Base-by-base conservation (phyloP, 2,113 vertebrate species). In the Cnemophilus loriae region DNA sequence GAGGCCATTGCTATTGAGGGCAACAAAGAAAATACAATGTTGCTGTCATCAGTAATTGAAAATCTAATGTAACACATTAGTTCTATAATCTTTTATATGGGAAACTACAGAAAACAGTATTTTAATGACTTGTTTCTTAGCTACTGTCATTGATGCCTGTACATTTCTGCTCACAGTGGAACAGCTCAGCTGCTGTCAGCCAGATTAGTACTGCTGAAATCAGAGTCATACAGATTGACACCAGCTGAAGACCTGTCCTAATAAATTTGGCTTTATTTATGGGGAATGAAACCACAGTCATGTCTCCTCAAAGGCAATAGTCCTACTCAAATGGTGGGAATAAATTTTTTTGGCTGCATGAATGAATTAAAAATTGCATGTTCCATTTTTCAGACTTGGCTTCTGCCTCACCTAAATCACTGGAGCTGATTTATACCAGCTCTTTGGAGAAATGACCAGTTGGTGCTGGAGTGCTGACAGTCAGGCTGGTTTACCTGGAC, bases 221-320 rank as follows among this genome's bases (percentile, higher is more conserved):
- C 80, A 93, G 19, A 86, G 59, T 68, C 89, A 47, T 47, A 70
- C 87, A 87, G 87, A 95, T 33, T 92, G 84, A 89, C 80, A 89
- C 56, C 91, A 95, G 64, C 84, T 95, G 87, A 96, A 95, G 80
- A 92, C 73, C 65, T 87, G 77, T 86, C 64, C 61, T 87, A 78
- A 90, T 81, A 91, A 90, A 86, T 84, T 52, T 75, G 44, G 32
- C 41, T 55, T 90, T 84, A n/a, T 94, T 92, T 91, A 84, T 60
- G 60, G 16, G 19, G 23, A 13, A 57, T 57, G 56, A 94, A 93
- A 89, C 60, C 37, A 30, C 50, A 89, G 76, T 32, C 27, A 6
- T 90, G 59, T 67, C 55, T 95, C 44, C 90, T 85, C 21, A 87
- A 60, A 88, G 76, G 39, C 59, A 78, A 20, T n/a, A 28, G 75